Conservation (phyloP, 2,113 vertebrate species). For the Engystomops pustulosus region DNA sequence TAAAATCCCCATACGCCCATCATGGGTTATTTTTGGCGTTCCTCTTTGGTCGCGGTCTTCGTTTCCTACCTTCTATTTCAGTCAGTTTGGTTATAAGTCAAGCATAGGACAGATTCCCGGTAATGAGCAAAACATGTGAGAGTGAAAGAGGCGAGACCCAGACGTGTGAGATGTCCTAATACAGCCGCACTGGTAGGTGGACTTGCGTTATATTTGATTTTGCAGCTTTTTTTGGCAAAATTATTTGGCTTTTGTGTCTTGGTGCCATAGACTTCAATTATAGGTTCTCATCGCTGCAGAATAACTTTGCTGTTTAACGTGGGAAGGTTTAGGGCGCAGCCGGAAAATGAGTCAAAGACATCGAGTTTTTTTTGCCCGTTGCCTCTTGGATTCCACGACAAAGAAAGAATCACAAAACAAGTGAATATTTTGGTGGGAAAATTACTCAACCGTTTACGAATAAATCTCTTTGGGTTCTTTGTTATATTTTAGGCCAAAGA, state of each 20-base stretch:
- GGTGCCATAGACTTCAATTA: constrained; percentile 32
- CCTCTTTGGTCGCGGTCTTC: neutral
- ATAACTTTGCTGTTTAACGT: constrained; percentile 21
- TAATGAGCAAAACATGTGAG: constrained; percentile 28
- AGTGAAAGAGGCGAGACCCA: neutral
- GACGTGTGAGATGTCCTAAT: constrained; percentile 1
- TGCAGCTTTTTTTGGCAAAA: constrained; percentile 28
- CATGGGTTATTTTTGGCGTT: neutral
- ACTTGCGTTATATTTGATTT: constrained; percentile 32
- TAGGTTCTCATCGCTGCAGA: constrained; percentile 32
- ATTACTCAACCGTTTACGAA: neutral
- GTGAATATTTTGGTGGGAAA: neutral
- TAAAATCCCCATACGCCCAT: neutral
- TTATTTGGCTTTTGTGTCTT: constrained; percentile 20
- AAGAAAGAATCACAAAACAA: neutral
- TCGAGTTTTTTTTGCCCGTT: constrained; percentile 18
- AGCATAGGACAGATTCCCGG: neutral
- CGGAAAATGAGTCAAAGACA: constrained; percentile 32
- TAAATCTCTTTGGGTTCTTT: neutral
- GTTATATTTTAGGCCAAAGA: neutral
- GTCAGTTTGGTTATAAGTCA: neutral
- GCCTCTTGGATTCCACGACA: neutral
- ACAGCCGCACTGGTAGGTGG: constrained; percentile 1
- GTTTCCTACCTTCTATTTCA: constrained; percentile 18
- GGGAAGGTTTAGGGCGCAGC: constrained; percentile 23